These are phyloP conservation scores for Hermodice carunculata DNA, from an alignment of 2,888 invertebrate genomes.

Conservation along the genomic window DNA sequence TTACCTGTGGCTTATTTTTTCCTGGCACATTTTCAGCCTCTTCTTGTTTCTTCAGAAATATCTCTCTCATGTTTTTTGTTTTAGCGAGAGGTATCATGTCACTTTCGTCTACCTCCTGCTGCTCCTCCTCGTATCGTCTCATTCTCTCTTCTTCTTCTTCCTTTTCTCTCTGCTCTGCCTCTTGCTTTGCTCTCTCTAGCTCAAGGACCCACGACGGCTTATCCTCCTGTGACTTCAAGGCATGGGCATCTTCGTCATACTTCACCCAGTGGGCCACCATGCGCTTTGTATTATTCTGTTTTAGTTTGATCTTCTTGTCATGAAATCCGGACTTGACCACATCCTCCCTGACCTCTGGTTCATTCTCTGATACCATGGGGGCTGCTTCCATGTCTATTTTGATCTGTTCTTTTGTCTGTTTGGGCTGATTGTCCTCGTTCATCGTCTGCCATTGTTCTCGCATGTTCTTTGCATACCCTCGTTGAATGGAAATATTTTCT, in stretches of 20 bases:
- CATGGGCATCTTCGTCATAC: neutral
- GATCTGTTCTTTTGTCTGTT: constrained; percentile 3
- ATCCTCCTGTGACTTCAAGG: neutral
- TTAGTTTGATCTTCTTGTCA: neutral
- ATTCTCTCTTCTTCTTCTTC: neutral
- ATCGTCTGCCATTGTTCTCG: constrained; percentile 1
- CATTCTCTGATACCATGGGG: constrained; percentile 23
- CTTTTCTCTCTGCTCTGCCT: constrained; percentile 1
- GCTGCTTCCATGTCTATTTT: constrained; percentile 18
- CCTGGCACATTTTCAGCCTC: too few species aligned
- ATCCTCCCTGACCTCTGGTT: constrained; percentile 15
- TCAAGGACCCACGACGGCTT: constrained; percentile 31
- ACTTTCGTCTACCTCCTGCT: too few species aligned
- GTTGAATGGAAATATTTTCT: neutral
- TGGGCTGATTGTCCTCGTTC: neutral
- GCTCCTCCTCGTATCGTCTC: too few species aligned
- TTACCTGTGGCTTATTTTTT: too few species aligned
- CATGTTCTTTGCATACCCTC: constrained; percentile 1
- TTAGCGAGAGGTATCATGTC: too few species aligned
- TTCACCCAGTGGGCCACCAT: neutral
- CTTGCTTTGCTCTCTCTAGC: constrained; percentile 28
- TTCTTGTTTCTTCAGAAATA: too few species aligned
- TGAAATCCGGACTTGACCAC: constrained; percentile 6
- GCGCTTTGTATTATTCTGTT: neutral
- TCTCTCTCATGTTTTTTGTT: too few species aligned